Conservation (phyloP, 2,888 invertebrate genomes). For the Drosophila crucigera region DNA sequence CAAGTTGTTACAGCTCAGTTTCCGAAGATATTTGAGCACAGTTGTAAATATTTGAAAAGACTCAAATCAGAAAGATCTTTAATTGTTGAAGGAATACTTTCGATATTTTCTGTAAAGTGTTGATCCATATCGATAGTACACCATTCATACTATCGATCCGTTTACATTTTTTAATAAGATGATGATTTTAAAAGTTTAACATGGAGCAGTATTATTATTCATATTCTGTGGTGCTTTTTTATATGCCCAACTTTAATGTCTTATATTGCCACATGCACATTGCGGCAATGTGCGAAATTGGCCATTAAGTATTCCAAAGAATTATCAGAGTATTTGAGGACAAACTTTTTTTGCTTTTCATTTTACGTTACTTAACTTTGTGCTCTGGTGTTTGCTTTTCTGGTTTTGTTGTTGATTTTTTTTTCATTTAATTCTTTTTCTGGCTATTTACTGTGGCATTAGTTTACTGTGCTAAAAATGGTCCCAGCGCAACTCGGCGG, state of each 20-base stretch:
- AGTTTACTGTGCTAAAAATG: slow-evolving; percentile 68
- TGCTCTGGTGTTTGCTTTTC: slow-evolving; percentile 3
- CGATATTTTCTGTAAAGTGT: too few relatives aligned
- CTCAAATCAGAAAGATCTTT: not conserved
- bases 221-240: not conserved
- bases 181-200: not conserved
- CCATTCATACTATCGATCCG: not conserved
- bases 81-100: not conserved
- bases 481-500: slow-evolving; percentile 32
- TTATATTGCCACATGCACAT: not conserved
- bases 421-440: slow-evolving; percentile 21
- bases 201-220: not conserved
- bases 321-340: not conserved
- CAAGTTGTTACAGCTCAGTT: slow-evolving; percentile 3
- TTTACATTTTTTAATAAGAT: too few relatives aligned
- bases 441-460: slow-evolving; percentile 62
- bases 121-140: not conserved
- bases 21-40: not conserved
- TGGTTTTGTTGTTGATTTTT: not conserved
- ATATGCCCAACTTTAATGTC: not conserved
- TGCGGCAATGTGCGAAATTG: not conserved
- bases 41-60: not conserved
- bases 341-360: slow-evolving; percentile 11
- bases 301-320: slow-evolving; percentile 13
- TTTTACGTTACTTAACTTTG: slow-evolving; percentile 4